phyloP scores from a whole-genome alignment of 2,888 invertebrate genomes.

The Heliconius erato region DNA sequence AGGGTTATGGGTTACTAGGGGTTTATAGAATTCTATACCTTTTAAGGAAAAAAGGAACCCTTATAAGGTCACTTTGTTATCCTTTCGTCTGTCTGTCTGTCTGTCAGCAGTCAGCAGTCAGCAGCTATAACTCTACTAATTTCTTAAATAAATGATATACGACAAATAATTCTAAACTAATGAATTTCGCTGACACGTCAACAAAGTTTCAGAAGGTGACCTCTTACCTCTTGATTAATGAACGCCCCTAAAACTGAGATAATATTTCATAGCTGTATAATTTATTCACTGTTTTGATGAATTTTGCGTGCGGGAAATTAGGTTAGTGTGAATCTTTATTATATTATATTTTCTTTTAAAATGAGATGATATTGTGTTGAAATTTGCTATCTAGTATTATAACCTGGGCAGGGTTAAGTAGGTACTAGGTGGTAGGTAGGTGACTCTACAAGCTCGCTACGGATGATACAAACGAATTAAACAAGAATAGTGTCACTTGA shows the following conservation, averaged over 20 bases:
- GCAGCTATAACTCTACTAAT: too few relatives aligned
- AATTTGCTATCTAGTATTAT: not conserved
- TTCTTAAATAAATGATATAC: too few relatives aligned
- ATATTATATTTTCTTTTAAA: not conserved
- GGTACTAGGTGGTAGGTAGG: too few relatives aligned
- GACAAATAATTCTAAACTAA: not conserved
- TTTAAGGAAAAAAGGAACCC: too few relatives aligned
- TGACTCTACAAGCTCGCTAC: too few relatives aligned
- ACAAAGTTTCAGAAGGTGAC: slow-evolving; percentile 34
- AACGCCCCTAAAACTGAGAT: slow-evolving; percentile 21
- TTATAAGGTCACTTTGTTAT: too few relatives aligned
- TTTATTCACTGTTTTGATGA: slow-evolving; percentile 18
- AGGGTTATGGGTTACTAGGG: too few relatives aligned
- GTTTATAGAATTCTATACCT: too few relatives aligned
- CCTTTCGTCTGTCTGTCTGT: too few relatives aligned
- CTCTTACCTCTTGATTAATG: slow-evolving; percentile 32
- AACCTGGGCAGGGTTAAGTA: not conserved
- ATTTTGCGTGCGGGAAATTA: slow-evolving; percentile 7
- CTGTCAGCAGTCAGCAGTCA: too few relatives aligned
- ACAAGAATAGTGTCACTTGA: too few relatives aligned
- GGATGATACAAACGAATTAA: too few relatives aligned
- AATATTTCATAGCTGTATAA: slow-evolving; percentile 24
- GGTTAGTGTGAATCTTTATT: not conserved
- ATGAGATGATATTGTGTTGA: not conserved
- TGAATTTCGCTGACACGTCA: slow-evolving; percentile 10